Percentiles rank a stretch among this genome's conserved stretches.
Evolutionary conservation across 2,113 vertebrate genomes (phyloP).

Genomic region (Pelobates fuscus): DNA sequence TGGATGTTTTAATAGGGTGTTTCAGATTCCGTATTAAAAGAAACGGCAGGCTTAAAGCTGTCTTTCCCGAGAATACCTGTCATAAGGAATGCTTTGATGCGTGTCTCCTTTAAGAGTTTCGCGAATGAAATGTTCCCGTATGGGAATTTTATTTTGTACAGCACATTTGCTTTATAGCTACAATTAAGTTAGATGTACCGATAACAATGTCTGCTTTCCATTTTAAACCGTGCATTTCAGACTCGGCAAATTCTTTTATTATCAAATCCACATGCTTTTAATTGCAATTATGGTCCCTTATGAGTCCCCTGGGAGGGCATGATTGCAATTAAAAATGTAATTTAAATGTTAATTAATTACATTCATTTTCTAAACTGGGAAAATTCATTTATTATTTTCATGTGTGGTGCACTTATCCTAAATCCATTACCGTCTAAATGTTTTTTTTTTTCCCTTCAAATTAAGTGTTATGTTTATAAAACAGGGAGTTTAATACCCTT

Average conservation of each 20-base stretch:
- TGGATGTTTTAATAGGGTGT: not conserved
- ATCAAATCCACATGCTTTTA: slow-evolving; percentile 94
- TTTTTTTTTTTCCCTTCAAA: slow-evolving; percentile 64
- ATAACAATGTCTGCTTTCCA: slow-evolving; percentile 83
- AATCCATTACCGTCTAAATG: slow-evolving; percentile 84
- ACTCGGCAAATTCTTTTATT: slow-evolving; percentile 87
- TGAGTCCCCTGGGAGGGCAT: slow-evolving; percentile 87
- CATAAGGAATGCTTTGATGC: slow-evolving; percentile 82
- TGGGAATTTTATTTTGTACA: slow-evolving; percentile 85
- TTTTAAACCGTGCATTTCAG: slow-evolving; percentile 86
- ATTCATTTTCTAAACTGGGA: slow-evolving; percentile 90
- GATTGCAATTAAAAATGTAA: slow-evolving; percentile 98
- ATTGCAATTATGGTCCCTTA: slow-evolving; percentile 94
- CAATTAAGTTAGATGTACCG: slow-evolving; percentile 80
- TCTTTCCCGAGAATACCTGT: slow-evolving; percentile 78
- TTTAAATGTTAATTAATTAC: slow-evolving; percentile 99
- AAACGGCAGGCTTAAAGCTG: slow-evolving; percentile 78
- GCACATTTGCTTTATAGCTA: slow-evolving; percentile 86
- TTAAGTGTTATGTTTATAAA: slow-evolving; percentile 84
- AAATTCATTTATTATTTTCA: slow-evolving; percentile 86
- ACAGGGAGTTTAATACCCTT: slow-evolving; percentile 80
- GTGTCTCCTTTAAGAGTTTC: slow-evolving; percentile 84
- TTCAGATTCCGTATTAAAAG: slow-evolving; percentile 68
- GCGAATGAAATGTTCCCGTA: slow-evolving; percentile 85
- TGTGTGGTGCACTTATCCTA: slow-evolving; percentile 81